A percentile compares a stretch with the other conserved stretches of the same genome.
phyloP scores from a whole-genome alignment of 2,888 invertebrate genomes.

The Eupithecia dodoneata region DNA sequence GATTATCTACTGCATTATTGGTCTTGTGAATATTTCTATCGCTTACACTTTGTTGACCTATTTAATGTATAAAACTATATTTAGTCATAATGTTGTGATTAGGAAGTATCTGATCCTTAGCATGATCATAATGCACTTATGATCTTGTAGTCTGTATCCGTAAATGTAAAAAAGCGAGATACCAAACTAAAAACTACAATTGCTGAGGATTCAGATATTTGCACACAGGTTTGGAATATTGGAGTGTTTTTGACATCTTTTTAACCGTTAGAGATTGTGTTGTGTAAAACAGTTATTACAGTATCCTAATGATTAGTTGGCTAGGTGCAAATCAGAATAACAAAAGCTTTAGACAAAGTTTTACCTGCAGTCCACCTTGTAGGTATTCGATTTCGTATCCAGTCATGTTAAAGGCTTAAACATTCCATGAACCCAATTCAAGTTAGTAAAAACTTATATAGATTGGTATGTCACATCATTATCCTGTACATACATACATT shows the following conservation, averaged over 20 bases:
- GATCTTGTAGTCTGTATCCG: neutral
- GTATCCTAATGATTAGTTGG: constrained; percentile 67
- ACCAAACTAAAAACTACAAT: constrained; percentile 37
- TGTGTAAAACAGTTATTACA: constrained; percentile 58
- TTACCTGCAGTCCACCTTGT: neutral
- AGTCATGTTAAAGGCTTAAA: constrained; percentile 76
- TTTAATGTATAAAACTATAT: constrained; percentile 47
- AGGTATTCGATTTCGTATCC: constrained; percentile 61
- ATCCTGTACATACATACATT: constrained; percentile 45
- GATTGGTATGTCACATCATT: constrained; percentile 63
- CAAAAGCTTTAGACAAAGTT: neutral
- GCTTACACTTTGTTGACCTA: constrained; percentile 56
- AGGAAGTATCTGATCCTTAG: constrained; percentile 69
- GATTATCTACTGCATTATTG: constrained; percentile 64
- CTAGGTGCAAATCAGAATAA: constrained; percentile 65
- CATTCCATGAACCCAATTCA: constrained; percentile 78
- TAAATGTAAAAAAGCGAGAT: neutral
- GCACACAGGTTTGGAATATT: constrained; percentile 61
- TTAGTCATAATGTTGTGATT: constrained; percentile 49
- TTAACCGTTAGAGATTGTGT: constrained; percentile 66
- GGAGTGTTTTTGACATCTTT: constrained; percentile 75
- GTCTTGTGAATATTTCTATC: constrained; percentile 63
- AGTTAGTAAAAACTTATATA: constrained; percentile 64
- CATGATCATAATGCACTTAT: constrained; percentile 44
- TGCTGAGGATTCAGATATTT: constrained; percentile 70